These are phyloP conservation scores for Nebria ingens DNA, from an alignment of 1,140 invertebrate species.

Conservation along the genomic window DNA sequence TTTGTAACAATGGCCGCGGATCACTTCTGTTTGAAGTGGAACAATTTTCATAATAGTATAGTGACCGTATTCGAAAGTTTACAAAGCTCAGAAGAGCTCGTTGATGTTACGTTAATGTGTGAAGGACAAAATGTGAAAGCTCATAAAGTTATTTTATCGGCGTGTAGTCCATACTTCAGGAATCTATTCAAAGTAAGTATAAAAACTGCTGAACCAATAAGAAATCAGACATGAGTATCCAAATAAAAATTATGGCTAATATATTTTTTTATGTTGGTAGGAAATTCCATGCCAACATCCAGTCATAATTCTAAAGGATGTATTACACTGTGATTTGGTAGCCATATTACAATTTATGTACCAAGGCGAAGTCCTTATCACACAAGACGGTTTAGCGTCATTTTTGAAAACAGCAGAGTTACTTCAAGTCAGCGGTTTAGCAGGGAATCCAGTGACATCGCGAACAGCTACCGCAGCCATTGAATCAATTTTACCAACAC, in stretches of 20 bases:
- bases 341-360: conserved; percentile 69
- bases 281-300: conserved; percentile 78
- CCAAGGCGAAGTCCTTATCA: conserved; percentile 63
- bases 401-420: conserved; percentile 63
- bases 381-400: conserved; percentile 56
- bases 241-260: neutral
- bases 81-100: conserved; percentile 43
- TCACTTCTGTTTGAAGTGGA: conserved; percentile 53
- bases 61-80: conserved; percentile 42
- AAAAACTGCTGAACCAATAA: neutral
- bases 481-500: conserved; percentile 6
- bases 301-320: conserved; percentile 67
- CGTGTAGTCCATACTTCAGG: conserved; percentile 41
- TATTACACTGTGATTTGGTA: conserved; percentile 51
- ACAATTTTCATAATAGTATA: conserved; percentile 50
- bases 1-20: conserved; percentile 29
- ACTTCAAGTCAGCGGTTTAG: conserved; percentile 59
- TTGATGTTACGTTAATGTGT: conserved; percentile 50
- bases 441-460: conserved; percentile 34
- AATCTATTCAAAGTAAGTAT: conserved; percentile 35
- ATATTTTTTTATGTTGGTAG: conserved; percentile 26
- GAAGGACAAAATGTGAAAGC: conserved; percentile 41
- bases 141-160: conserved; percentile 41
- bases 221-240: neutral
- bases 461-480: conserved; percentile 28